Conservation (phyloP, 2,797 vertebrate species). For the Enteromius afrohamiltoni region DNA sequence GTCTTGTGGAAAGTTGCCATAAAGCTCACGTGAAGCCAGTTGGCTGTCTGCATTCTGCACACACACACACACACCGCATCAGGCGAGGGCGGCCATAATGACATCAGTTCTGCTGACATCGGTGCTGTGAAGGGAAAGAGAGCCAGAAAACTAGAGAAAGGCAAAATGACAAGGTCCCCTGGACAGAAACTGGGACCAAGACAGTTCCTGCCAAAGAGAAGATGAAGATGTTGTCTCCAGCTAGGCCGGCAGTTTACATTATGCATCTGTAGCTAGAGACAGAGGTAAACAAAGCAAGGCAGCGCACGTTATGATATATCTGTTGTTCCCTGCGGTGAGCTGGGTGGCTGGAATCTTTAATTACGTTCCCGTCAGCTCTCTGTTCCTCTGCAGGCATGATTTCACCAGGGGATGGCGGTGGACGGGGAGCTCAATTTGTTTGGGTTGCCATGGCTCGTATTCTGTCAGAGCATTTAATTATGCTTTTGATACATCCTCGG, state of each 20-base stretch:
- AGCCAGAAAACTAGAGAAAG: background rate
- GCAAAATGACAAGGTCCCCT: slow-evolving; percentile 18
- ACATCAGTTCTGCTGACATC: slow-evolving; percentile 23
- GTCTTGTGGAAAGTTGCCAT: slow-evolving; percentile 24
- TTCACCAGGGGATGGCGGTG: background rate
- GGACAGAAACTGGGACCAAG: slow-evolving; percentile 1
- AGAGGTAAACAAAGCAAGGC: slow-evolving; percentile 31
- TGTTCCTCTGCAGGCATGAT: background rate
- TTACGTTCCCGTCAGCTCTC: slow-evolving; percentile 45
- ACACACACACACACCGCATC: background rate
- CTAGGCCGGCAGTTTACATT: slow-evolving; percentile 33
- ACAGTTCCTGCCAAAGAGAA: slow-evolving; percentile 32
- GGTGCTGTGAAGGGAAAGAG: background rate
- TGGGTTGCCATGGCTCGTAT: slow-evolving; percentile 43
- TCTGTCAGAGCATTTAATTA: slow-evolving; percentile 46
- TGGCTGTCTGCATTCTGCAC: background rate
- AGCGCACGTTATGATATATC: slow-evolving; percentile 32
- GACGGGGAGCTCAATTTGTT: slow-evolving; percentile 37
- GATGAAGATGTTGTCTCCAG: slow-evolving; percentile 9
- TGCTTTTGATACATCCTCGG: slow-evolving; percentile 35
- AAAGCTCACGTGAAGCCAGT: background rate
- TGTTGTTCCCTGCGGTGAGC: slow-evolving; percentile 16
- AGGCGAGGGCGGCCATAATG: background rate
- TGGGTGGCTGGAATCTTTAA: slow-evolving; percentile 49
- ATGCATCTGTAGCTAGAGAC: slow-evolving; percentile 39